Base-by-base conservation (phyloP, 92 coral and sea anemone genomes). In the Bergia sp. region DNA sequence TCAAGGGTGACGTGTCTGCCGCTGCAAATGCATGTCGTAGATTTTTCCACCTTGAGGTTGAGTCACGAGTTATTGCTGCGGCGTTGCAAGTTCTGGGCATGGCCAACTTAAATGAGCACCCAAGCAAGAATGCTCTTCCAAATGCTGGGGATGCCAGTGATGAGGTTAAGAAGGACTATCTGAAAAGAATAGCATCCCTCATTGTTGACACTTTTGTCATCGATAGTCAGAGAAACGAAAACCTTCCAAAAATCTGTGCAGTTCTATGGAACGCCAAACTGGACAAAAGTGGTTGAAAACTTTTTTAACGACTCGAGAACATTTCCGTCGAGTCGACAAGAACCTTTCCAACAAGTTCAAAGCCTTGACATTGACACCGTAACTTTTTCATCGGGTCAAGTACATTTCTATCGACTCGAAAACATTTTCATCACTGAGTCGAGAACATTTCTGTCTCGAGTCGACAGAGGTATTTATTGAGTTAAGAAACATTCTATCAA, bases 1-100 rank as follows among this genome's bases (percentile, higher is more conserved):
- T 95, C 38, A 93, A 93, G 78, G 87, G 92, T 21, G 98, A 95
- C 58, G 95, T 95, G 42, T 5, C 95, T 3, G 66, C 91, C 3
- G 95, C 98, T 45, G 98, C 91, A 55, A 95, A 93, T 85, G 83
- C 98, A 21, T 95, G 98, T 57, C 85, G 93, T 18, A 82, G 93
- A 79, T 95, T 95, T 71, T 91, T 95, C 73, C 84, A 85, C 67
- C 44, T 93, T 44, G 97, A 94, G 37, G 92, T 94, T 10, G 91
- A 29, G 29, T 23, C 44, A 74, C 39, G 92, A 85, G 77, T 90
- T 6, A 71, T 90, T 76, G 92, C 92, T 21, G 92, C 90, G 21
- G 73, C 92, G 5, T 18, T 90, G 57, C 20, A 85, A 3, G 38
- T 90, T 20, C 85, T 90, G n/a, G 89, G 89, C 4, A 85, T 90